Conservation (phyloP, 2,888 invertebrate species). For the Cerastis rubricosa region DNA sequence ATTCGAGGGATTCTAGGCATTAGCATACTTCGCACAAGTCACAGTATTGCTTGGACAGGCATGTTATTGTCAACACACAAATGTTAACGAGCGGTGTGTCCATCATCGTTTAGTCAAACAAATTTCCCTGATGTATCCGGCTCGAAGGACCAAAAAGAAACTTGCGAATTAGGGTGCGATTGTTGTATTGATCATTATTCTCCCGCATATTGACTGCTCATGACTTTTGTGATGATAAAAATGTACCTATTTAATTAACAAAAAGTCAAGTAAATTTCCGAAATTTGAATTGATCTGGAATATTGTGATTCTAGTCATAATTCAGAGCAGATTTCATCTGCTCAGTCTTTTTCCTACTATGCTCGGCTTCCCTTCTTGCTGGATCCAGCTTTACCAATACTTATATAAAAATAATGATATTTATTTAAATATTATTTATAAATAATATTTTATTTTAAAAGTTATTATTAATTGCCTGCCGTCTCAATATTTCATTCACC, state of each 20-base stretch:
- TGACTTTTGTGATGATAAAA: too few relatives aligned
- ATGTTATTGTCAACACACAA: conserved; percentile 48
- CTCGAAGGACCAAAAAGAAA: conserved; percentile 39
- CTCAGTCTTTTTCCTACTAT: neutral
- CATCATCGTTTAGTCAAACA: conserved; percentile 50
- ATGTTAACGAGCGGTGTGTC: conserved; percentile 55
- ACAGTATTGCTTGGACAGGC: conserved; percentile 34
- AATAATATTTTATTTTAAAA: too few relatives aligned
- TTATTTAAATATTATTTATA: too few relatives aligned
- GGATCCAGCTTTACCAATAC: neutral
- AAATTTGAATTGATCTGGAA: neutral
- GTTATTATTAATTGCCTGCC: neutral
- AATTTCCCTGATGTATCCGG: conserved; percentile 43
- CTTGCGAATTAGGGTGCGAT: neutral
- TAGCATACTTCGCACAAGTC: conserved; percentile 39
- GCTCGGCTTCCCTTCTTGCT: neutral
- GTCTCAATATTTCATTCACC: neutral
- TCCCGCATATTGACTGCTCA: neutral
- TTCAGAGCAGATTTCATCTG: neutral
- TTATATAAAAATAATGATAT: too few relatives aligned
- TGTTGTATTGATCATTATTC: neutral
- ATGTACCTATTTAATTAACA: too few relatives aligned
- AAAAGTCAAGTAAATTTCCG: too few relatives aligned
- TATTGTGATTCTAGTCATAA: neutral
- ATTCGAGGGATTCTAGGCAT: conserved; percentile 48